A percentile compares a stretch with the other conserved stretches of the same genome.
phyloP scores from a whole-genome alignment of 2,113 vertebrate genomes.

The Ciconia boyciana region DNA sequence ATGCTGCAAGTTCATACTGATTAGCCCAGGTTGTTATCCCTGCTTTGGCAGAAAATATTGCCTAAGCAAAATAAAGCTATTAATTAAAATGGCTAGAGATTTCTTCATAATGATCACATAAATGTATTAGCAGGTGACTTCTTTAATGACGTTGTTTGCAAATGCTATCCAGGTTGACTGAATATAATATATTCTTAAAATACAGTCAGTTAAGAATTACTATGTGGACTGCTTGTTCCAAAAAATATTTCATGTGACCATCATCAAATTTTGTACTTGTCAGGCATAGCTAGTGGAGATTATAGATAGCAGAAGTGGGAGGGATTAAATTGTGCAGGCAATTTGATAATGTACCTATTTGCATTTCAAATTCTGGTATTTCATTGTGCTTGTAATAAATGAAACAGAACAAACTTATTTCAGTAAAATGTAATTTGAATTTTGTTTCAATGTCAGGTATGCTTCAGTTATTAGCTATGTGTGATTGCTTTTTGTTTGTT shows the following conservation, averaged over 20 bases:
- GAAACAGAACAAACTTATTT: neutral
- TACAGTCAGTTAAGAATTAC: neutral
- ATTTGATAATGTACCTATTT: neutral
- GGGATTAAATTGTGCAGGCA: neutral
- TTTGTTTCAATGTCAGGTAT: neutral
- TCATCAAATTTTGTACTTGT: neutral
- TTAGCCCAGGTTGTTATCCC: neutral
- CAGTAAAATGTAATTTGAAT: neutral
- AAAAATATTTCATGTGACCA: neutral
- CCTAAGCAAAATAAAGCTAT: neutral
- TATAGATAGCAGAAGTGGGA: neutral
- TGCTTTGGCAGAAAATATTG: neutral
- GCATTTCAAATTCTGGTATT: neutral
- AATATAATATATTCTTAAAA: neutral
- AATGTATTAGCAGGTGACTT: neutral
- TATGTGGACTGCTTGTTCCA: neutral
- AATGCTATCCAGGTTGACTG: neutral
- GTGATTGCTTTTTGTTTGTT: neutral
- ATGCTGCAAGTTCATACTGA: neutral
- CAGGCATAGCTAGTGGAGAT: neutral
- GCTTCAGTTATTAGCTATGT: neutral
- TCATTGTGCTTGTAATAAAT: neutral
- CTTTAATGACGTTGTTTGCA: neutral
- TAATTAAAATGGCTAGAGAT: neutral
- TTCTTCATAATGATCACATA: neutral